Evolutionary conservation across 2,888 invertebrate genomes (phyloP).

Genomic region (Anthophora plumipes): DNA sequence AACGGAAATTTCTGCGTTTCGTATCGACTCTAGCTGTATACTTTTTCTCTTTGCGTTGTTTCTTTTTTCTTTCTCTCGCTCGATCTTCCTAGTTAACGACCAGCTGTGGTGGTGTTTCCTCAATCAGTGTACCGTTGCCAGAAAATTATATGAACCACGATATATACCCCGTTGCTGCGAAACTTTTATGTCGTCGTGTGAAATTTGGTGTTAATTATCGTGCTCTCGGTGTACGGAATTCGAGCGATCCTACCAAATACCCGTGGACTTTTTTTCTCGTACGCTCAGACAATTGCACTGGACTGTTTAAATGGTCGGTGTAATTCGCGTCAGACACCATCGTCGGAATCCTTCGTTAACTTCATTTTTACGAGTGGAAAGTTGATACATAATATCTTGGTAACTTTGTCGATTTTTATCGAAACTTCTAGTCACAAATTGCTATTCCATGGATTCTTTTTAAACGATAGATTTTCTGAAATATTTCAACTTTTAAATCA

Average conservation of each 20-base stretch:
- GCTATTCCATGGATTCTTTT: too few relatives aligned
- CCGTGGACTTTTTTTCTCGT: not conserved
- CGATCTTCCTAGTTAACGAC: slow-evolving; percentile 25
- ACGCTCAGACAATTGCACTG: not conserved
- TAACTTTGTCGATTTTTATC: not conserved
- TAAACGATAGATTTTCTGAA: too few relatives aligned
- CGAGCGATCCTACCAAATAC: slow-evolving; percentile 38
- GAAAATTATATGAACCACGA: slow-evolving; percentile 66
- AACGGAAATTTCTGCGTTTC: slow-evolving; percentile 23
- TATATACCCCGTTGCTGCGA: slow-evolving; percentile 52
- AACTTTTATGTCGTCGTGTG: slow-evolving; percentile 61
- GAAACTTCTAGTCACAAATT: not conserved
- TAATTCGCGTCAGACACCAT: slow-evolving; percentile 15
- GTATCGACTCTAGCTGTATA: slow-evolving; percentile 11
- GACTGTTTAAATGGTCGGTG: slow-evolving; percentile 28
- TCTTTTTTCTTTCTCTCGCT: not conserved
- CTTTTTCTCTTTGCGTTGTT: not conserved
- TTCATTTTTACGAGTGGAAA: slow-evolving; percentile 12
- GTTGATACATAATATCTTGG: not conserved
- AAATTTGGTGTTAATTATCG: slow-evolving; percentile 66
- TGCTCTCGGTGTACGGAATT: slow-evolving; percentile 32
- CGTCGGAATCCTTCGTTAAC: slow-evolving; percentile 35
- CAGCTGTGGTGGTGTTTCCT: slow-evolving; percentile 27
- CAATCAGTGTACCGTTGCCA: slow-evolving; percentile 37
- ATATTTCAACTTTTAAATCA: too few relatives aligned